A percentile compares a stretch with the other conserved stretches of the same genome.
Evolutionary conservation across 92 coral and sea anemone genomes (phyloP).

Genomic region (Desmophyllum pertusum): DNA sequence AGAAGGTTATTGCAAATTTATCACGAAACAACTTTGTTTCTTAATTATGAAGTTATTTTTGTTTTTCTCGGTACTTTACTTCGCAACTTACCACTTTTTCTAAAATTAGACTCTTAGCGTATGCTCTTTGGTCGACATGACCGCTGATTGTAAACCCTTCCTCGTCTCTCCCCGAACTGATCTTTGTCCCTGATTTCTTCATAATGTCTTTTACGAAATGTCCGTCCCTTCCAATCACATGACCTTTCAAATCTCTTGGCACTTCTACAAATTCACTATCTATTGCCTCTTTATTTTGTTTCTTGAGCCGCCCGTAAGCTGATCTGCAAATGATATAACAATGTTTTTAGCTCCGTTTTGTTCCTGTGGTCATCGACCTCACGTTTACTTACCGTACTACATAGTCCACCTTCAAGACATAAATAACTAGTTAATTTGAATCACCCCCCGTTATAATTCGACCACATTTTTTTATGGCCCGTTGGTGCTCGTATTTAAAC

Average conservation of each 20-base stretch:
- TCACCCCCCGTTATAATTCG: too few relatives aligned
- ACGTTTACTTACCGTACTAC: too few relatives aligned
- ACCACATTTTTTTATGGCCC: too few relatives aligned
- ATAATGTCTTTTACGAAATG: not conserved
- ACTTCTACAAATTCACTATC: slow-evolving; percentile 27
- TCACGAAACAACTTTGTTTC: too few relatives aligned
- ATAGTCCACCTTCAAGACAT: too few relatives aligned
- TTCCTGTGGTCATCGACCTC: too few relatives aligned
- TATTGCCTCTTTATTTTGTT: not conserved
- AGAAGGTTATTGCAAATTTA: too few relatives aligned
- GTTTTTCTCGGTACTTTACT: not conserved
- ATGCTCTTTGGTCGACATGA: slow-evolving; percentile 3
- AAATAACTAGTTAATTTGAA: too few relatives aligned
- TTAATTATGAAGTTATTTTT: not conserved
- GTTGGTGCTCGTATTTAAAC: too few relatives aligned
- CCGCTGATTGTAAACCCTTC: slow-evolving; percentile 22
- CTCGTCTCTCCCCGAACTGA: not conserved
- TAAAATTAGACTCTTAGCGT: slow-evolving; percentile 13
- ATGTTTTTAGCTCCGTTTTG: too few relatives aligned
- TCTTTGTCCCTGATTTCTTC: not conserved
- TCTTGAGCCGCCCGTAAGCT: not conserved
- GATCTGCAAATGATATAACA: not conserved
- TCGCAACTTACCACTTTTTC: slow-evolving; percentile 13
- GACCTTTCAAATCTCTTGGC: not conserved
- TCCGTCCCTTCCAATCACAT: slow-evolving; percentile 14